Conservation (phyloP, 2,113 vertebrate genomes). For the Gymnobelideus leadbeateri region DNA sequence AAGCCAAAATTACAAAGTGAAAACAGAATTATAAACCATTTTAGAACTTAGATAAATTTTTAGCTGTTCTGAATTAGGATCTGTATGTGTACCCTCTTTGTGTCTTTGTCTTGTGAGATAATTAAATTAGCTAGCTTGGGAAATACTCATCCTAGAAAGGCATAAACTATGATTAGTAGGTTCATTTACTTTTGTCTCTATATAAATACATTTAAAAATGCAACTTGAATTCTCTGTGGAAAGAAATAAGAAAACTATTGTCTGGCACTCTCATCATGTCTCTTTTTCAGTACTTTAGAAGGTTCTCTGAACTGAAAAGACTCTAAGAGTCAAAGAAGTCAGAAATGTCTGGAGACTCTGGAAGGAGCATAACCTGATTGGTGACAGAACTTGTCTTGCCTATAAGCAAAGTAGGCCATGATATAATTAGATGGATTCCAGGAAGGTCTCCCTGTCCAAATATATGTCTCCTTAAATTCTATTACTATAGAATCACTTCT, state of each 20-base stretch:
- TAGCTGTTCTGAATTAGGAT: conserved; percentile 63
- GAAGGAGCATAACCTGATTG: not conserved
- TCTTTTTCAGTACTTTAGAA: conserved; percentile 46
- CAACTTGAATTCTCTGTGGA: not conserved
- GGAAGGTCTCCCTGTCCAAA: not conserved
- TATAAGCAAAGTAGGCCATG: not conserved
- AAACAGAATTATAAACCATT: conserved; percentile 63
- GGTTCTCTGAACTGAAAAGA: not conserved
- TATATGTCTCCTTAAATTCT: not conserved
- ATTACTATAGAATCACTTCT: not conserved
- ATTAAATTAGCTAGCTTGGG: conserved; percentile 56
- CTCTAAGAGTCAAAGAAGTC: not conserved
- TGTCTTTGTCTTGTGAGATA: conserved; percentile 58
- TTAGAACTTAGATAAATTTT: conserved; percentile 61
- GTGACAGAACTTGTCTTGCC: not conserved
- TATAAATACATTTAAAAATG: conserved; percentile 45
- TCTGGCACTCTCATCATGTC: not conserved
- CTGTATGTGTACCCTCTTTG: not conserved
- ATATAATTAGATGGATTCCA: not conserved
- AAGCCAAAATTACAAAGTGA: conserved; percentile 65
- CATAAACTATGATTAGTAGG: conserved; percentile 34
- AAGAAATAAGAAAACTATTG: not conserved
- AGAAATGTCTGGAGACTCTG: not conserved
- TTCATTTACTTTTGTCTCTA: conserved; percentile 31
- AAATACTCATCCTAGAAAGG: conserved; percentile 20